Conservation (phyloP, 2,888 invertebrate species). For the Acleris sparsana region DNA sequence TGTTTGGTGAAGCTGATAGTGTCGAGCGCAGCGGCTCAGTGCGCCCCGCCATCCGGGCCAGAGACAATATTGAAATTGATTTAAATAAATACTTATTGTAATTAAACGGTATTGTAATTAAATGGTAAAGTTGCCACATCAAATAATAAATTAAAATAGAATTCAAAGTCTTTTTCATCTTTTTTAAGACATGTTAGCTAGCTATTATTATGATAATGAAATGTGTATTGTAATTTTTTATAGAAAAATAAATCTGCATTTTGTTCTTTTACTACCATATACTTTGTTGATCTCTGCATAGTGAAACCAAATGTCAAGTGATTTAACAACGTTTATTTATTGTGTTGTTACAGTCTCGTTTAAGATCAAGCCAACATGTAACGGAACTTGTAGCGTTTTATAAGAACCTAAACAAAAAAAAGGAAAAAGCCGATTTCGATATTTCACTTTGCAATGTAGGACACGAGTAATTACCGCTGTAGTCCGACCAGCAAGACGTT, state of each 20-base stretch:
- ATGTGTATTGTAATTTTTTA: slow-evolving; percentile 80
- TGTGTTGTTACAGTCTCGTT: slow-evolving; percentile 49
- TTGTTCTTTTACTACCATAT: slow-evolving; percentile 62
- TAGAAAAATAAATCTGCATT: slow-evolving; percentile 79
- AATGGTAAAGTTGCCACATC: slow-evolving; percentile 81
- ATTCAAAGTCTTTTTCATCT: slow-evolving; percentile 81
- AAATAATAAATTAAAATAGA: slow-evolving; percentile 76
- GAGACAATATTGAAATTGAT: slow-evolving; percentile 83
- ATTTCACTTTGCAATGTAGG: slow-evolving; percentile 51
- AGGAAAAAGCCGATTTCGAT: slow-evolving; percentile 52
- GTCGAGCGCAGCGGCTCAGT: slow-evolving; percentile 58
- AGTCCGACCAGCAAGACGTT: slow-evolving; percentile 34
- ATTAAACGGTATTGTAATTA: slow-evolving; percentile 81
- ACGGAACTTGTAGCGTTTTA: slow-evolving; percentile 40
- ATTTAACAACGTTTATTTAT: slow-evolving; percentile 59
- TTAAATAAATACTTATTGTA: slow-evolving; percentile 81
- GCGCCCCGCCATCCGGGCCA: slow-evolving; percentile 70
- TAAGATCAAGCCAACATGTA: slow-evolving; percentile 47
- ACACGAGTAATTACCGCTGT: slow-evolving; percentile 63
- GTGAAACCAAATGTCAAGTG: slow-evolving; percentile 72
- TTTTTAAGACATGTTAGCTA: slow-evolving; percentile 82
- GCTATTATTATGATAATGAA: slow-evolving; percentile 79
- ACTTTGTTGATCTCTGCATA: slow-evolving; percentile 74
- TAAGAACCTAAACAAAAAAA: slow-evolving; percentile 45
- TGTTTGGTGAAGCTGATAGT: slow-evolving; percentile 74